Evolutionary conservation across 2,888 invertebrate genomes (phyloP).

Genomic region (Tromatobia lineatoria): DNA sequence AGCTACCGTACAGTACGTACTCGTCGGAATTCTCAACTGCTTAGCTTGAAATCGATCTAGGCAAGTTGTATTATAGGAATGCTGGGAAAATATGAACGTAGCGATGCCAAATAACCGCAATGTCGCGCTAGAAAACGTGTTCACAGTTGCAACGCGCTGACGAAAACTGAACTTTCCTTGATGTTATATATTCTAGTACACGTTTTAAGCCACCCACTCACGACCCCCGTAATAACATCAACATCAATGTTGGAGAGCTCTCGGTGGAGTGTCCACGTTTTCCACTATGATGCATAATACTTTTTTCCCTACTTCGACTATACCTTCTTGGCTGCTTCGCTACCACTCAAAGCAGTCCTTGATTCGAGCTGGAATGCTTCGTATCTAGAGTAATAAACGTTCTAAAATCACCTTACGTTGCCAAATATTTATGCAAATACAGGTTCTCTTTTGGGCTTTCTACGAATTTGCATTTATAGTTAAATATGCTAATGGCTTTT

Average conservation of each 20-base stretch:
- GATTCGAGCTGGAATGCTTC: conserved; percentile 50
- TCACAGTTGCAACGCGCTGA: conserved; percentile 2
- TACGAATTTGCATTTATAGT: conserved; percentile 30
- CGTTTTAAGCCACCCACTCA: conserved; percentile 11
- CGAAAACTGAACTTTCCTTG: conserved; percentile 15
- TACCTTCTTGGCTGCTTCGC: neutral
- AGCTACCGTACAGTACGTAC: neutral
- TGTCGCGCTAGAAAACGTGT: conserved; percentile 4
- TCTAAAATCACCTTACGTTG: conserved; percentile 64
- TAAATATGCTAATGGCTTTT: conserved; percentile 1
- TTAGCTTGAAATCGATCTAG: conserved; percentile 20
- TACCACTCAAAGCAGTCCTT: conserved; percentile 49
- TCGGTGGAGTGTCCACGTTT: conserved; percentile 6
- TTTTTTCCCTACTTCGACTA: conserved; percentile 1
- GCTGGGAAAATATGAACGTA: conserved; percentile 11
- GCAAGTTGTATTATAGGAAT: neutral
- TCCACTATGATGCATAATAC: conserved; percentile 34
- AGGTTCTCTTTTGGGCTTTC: neutral
- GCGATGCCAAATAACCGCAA: conserved; percentile 21
- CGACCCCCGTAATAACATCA: conserved; percentile 20
- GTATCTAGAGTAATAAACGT: conserved; percentile 55
- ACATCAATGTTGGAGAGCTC: neutral
- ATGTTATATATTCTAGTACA: conserved; percentile 38
- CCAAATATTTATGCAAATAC: conserved; percentile 73
- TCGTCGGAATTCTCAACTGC: neutral